A percentile compares a stretch with the other conserved stretches of the same genome.
Evolutionary conservation across 2,797 vertebrate genomes (phyloP).

Genomic region (Limnodromus scolopaceus): DNA sequence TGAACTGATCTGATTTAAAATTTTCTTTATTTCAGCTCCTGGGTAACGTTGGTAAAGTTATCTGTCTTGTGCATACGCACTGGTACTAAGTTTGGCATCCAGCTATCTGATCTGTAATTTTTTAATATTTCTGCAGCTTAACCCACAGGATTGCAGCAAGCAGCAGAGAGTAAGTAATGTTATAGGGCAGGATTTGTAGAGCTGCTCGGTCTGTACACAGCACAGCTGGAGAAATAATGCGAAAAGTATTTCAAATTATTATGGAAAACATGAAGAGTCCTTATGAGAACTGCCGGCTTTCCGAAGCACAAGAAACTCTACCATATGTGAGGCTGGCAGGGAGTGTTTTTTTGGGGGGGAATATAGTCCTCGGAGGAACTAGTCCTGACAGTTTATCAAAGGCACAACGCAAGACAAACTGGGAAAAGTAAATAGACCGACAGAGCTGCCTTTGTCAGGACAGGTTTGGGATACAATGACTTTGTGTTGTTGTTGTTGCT

Average conservation of each 20-base stretch:
- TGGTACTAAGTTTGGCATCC: background rate
- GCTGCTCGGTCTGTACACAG: background rate
- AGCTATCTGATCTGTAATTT: background rate
- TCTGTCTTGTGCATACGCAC: background rate
- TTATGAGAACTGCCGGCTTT: background rate
- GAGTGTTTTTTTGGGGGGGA: background rate
- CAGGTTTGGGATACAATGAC: slow-evolving; percentile 11
- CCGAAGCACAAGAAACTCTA: background rate
- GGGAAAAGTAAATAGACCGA: background rate
- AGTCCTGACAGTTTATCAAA: slow-evolving; percentile 11
- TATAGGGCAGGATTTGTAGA: background rate
- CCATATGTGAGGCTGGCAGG: background rate
- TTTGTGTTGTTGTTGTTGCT: background rate
- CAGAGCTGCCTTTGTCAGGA: slow-evolving; percentile 13
- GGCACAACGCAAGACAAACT: background rate
- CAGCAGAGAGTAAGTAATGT: background rate
- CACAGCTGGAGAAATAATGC: slow-evolving; percentile 39
- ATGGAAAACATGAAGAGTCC: slow-evolving; percentile 9
- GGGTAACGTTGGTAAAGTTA: background rate
- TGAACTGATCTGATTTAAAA: background rate
- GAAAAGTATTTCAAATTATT: background rate
- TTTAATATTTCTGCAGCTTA: background rate
- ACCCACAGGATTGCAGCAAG: background rate
- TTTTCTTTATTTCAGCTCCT: background rate
- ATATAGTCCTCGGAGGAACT: background rate